These are phyloP conservation scores for Nemotelus pantherinus DNA, from an alignment of 2,888 invertebrate genomes.

Conservation along the genomic window DNA sequence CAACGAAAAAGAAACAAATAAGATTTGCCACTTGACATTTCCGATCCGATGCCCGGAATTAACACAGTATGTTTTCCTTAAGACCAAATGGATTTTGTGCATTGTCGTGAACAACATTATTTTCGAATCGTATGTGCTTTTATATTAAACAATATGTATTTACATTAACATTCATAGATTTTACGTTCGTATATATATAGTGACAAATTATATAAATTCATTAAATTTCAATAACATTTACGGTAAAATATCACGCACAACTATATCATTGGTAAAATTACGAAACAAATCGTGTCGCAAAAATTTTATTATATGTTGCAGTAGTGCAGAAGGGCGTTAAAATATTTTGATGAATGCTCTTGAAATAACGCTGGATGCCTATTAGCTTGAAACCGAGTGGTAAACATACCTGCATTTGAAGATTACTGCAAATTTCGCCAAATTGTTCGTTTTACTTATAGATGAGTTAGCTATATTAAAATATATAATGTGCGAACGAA, in stretches of 20 bases:
- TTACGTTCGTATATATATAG: slow-evolving; percentile 13
- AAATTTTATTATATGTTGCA: neutral
- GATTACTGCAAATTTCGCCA: slow-evolving; percentile 12
- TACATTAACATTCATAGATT: slow-evolving; percentile 1
- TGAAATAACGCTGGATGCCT: neutral
- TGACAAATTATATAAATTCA: neutral
- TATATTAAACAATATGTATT: slow-evolving; percentile 11
- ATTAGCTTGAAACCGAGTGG: neutral
- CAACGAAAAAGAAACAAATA: slow-evolving; percentile 12
- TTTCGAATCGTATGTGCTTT: slow-evolving; percentile 2
- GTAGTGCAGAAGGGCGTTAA: neutral
- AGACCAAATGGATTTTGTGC: slow-evolving; percentile 11
- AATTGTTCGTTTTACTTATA: slow-evolving; percentile 18
- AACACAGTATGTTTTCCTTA: neutral
- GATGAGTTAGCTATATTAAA: slow-evolving; percentile 14
- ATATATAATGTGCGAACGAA: slow-evolving; percentile 6
- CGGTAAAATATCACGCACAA: slow-evolving; percentile 32
- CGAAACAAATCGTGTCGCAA: neutral
- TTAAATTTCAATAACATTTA: neutral
- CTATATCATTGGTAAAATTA: neutral
- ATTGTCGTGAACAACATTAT: neutral
- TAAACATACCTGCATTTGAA: slow-evolving; percentile 2
- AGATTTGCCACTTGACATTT: slow-evolving; percentile 6
- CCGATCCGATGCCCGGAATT: neutral
- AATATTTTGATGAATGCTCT: slow-evolving; percentile 15